Conservation (phyloP, 1,140 invertebrate species). For the Brachionus calyciflorus region DNA sequence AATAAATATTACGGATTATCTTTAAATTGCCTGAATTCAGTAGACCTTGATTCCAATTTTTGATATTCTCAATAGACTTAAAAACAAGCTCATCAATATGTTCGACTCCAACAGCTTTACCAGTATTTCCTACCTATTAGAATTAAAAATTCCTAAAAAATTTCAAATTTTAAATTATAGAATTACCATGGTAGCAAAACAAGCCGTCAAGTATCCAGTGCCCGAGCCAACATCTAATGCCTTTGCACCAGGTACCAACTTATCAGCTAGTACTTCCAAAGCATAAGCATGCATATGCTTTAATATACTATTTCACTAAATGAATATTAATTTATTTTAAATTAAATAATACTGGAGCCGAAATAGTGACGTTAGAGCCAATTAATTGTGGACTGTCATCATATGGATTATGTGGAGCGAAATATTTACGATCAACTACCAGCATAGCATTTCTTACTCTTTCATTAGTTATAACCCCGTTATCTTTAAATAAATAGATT, state of each 20-base stretch:
- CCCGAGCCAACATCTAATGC: constrained; percentile 92
- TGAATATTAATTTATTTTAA: not conserved
- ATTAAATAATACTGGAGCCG: constrained; percentile 14
- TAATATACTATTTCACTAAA: constrained; percentile 69
- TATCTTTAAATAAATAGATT: not conserved
- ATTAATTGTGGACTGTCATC: constrained; percentile 39
- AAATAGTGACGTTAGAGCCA: constrained; percentile 34
- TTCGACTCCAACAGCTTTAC: constrained; percentile 81
- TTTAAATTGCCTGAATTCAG: constrained; percentile 32
- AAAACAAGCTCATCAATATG: constrained; percentile 82
- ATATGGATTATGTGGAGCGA: not conserved
- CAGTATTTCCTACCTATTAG: constrained; percentile 68
- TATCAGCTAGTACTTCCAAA: constrained; percentile 78
- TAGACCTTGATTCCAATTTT: constrained; percentile 67
- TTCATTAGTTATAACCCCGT: constrained; percentile 20
- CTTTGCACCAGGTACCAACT: constrained; percentile 71
- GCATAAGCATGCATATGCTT: constrained; percentile 98
- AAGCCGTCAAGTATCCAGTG: constrained; percentile 90
- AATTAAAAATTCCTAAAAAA: not conserved
- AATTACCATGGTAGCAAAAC: constrained; percentile 79
- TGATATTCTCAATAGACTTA: constrained; percentile 73
- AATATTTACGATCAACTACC: constrained; percentile 6
- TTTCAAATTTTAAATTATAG: not conserved
- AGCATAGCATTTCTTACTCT: constrained; percentile 45
- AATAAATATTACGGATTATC: constrained; percentile 30